Base-by-base conservation (phyloP, 1,140 invertebrate genomes). In the Pomacea maculata region DNA sequence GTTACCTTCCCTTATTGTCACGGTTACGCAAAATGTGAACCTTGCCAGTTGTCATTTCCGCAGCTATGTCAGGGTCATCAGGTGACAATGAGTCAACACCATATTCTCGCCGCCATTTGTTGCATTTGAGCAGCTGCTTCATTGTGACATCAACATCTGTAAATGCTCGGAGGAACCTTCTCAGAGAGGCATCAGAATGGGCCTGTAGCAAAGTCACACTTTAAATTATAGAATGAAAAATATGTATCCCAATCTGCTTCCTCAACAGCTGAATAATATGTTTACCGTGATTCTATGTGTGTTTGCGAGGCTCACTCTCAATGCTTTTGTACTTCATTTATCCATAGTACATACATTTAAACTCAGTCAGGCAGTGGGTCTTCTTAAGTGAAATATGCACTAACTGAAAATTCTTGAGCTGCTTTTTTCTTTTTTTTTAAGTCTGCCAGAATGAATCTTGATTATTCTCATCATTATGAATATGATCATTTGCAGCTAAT, bases 51-150 rank as follows among this genome's bases (percentile, higher is more conserved):
- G 93, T 91, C 76, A 93, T 89, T 88, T 95, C 93, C 74, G 93
- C 93, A 82, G 93, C 93, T 82, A 95, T 92, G 63, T 93, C 90
- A 82, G 94, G 93, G 85, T 94, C 92, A 29, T 94, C 93, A 80
- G 91, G 89, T 67, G 89, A 92, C 67, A 95, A 87, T 6, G 90
- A 86, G 45, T 91, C 89, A 15, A 95, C 94, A 80, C 34, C 61
- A 64, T 61, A 95, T 83, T 95, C 94, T 70, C 92, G 92, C 82
- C 94, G 92, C 95, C 95, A 95, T 90, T 95, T 95, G 88, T 95
- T 95, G 73, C 94, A 95, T 92, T 95, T 95, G 68, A 95, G 87
- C 84, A 95, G 93, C 77, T 94, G 94, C 92, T 95, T 94, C 90
- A 95, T 95, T 78, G 95, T 93, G 85, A 92, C 93, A 89, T 95